phyloP scores from a whole-genome alignment of 2,113 vertebrate species.

The Tinamus guttatus region DNA sequence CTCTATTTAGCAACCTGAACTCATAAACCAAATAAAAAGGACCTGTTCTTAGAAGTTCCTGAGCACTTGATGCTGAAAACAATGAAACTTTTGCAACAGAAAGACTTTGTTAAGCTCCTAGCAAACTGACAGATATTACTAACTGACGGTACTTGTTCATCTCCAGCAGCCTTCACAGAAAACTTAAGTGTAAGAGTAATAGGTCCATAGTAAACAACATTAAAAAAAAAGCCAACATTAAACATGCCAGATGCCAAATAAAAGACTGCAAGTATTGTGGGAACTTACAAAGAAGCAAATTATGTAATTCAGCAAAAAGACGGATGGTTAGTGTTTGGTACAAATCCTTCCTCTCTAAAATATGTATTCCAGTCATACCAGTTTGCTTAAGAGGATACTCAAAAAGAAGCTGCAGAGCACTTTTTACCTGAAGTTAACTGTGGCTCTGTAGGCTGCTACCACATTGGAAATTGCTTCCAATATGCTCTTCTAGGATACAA shows the following conservation, averaged over 20 bases:
- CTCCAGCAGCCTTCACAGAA: neutral
- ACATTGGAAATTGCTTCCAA: neutral
- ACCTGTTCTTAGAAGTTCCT: neutral
- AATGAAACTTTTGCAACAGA: neutral
- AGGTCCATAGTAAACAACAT: neutral
- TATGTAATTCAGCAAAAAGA: neutral
- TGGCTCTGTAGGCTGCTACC: neutral
- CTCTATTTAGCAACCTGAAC: neutral
- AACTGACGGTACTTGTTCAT: neutral
- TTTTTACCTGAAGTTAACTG: neutral
- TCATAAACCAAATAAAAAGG: neutral
- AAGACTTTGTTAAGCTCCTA: neutral
- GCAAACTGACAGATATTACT: neutral
- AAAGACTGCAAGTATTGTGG: neutral
- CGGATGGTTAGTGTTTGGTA: neutral
- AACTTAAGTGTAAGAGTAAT: neutral
- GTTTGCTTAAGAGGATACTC: neutral
- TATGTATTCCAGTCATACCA: neutral
- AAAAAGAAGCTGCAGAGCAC: neutral
- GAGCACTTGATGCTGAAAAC: neutral
- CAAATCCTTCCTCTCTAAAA: conserved; percentile 4
- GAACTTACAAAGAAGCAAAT: conserved; percentile 14
- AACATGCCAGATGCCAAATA: neutral
- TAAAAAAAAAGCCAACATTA: neutral
- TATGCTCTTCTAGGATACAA: neutral